Conservation (phyloP, 53 echinoderm and acorn worm genomes). For the Luidia sarsii region DNA sequence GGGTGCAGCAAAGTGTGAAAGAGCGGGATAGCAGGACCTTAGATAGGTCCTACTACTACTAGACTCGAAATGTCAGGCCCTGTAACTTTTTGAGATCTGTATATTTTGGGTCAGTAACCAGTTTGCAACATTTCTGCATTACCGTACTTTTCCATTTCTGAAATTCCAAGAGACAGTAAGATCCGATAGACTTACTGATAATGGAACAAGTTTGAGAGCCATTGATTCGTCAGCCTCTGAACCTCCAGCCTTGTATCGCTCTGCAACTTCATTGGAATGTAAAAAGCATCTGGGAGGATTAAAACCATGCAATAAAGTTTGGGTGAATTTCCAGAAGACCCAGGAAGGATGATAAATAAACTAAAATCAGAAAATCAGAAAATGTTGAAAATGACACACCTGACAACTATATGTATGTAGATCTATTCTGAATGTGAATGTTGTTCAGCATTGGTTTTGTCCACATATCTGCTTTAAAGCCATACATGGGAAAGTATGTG, state of each 20-base stretch:
- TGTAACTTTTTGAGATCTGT: not conserved
- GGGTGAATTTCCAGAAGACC: too few relatives aligned
- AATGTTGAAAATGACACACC: not conserved
- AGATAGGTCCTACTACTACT: not conserved
- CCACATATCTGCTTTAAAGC: too few relatives aligned
- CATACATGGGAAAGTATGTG: too few relatives aligned
- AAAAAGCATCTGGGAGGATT: constrained; percentile 73
- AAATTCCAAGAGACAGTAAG: not conserved
- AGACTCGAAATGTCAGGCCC: not conserved
- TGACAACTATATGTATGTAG: too few relatives aligned
- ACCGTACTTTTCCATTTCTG: not conserved
- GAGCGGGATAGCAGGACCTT: not conserved
- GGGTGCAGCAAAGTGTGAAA: not conserved
- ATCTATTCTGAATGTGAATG: too few relatives aligned
- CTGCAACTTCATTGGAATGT: constrained; percentile 61
- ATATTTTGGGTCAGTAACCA: not conserved
- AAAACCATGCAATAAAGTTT: too few relatives aligned
- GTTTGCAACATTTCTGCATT: not conserved
- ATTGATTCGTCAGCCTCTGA: constrained; percentile 91
- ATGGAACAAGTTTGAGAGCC: constrained; percentile 60
- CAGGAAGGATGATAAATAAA: too few relatives aligned
- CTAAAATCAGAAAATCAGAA: constrained; percentile 39
- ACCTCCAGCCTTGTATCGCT: constrained; percentile 77
- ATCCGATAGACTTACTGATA: constrained; percentile 61
- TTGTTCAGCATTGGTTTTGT: too few relatives aligned